Evolutionary conservation across 2,797 vertebrate genomes (phyloP).

Genomic region (Anableps anableps): DNA sequence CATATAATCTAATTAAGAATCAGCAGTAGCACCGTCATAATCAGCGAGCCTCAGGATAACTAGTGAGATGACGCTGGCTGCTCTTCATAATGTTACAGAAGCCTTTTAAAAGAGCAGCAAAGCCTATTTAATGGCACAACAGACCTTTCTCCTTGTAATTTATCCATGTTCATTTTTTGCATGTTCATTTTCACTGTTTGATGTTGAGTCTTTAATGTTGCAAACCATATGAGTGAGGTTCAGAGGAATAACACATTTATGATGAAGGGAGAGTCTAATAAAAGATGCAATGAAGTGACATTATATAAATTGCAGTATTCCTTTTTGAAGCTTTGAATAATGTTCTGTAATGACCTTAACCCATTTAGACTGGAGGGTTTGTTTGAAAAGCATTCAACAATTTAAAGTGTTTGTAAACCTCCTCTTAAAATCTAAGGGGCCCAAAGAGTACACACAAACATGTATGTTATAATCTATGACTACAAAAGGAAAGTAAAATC

Average conservation of each 20-base stretch:
- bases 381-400: neutral
- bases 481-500: neutral
- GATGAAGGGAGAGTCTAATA: neutral
- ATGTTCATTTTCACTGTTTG: neutral
- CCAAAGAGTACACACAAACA: neutral
- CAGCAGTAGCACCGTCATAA: constrained; percentile 27
- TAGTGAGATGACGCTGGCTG: neutral
- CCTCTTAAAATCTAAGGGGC: neutral
- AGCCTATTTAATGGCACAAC: neutral
- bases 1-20: constrained; percentile 46
- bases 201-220: neutral
- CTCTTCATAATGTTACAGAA: neutral
- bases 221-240: neutral
- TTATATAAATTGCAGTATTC: neutral
- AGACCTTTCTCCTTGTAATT: neutral
- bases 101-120: neutral
- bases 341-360: neutral
- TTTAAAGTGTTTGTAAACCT: neutral
- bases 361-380: neutral
- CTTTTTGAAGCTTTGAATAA: constrained; percentile 3
- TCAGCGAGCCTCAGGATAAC: constrained; percentile 10
- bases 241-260: neutral
- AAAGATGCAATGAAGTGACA: neutral
- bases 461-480: neutral
- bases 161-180: neutral